Evolutionary conservation across 2,888 invertebrate genomes (phyloP).

Genomic region (Cremastinae sp.): DNA sequence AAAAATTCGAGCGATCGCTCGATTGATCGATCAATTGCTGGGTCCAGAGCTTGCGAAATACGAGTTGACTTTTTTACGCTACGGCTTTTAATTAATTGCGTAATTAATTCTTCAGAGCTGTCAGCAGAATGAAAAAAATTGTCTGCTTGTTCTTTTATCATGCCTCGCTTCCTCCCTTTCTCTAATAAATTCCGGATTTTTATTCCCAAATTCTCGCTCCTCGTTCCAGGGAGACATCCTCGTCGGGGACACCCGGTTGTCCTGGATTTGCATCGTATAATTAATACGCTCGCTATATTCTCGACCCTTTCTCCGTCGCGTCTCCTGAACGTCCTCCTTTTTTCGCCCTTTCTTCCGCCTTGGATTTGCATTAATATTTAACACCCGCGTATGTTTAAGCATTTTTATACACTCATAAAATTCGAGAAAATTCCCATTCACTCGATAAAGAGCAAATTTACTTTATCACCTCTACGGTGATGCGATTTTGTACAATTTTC

Average conservation of each 20-base stretch:
- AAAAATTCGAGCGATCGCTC: not conserved
- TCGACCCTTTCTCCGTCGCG: conserved; percentile 19
- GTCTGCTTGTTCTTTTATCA: not conserved
- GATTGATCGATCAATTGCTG: not conserved
- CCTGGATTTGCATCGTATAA: conserved; percentile 67
- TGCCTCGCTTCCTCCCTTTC: not conserved
- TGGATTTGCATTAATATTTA: conserved; percentile 59
- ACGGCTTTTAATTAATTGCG: conserved; percentile 1
- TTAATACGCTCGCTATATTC: conserved; percentile 57
- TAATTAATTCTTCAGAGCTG: not conserved
- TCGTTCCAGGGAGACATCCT: conserved; percentile 1
- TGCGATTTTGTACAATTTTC: conserved; percentile 1
- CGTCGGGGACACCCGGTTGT: conserved; percentile 34
- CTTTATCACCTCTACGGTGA: not conserved
- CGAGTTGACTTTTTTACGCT: not conserved
- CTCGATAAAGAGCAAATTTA: not conserved
- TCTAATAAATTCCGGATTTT: conserved; percentile 27
- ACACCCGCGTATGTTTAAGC: conserved; percentile 14
- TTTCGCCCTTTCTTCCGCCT: conserved; percentile 23
- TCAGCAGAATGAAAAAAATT: not conserved
- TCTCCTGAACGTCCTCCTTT: conserved; percentile 28
- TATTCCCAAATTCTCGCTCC: conserved; percentile 22
- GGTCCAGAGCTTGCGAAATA: not conserved
- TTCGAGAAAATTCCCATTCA: conserved; percentile 5
- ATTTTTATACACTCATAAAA: conserved; percentile 29